Evolutionary conservation across 2,797 vertebrate species (phyloP), one percentile per base, ranked within the genome.

Genomic region (Tauraco hartlaubi): DNA sequence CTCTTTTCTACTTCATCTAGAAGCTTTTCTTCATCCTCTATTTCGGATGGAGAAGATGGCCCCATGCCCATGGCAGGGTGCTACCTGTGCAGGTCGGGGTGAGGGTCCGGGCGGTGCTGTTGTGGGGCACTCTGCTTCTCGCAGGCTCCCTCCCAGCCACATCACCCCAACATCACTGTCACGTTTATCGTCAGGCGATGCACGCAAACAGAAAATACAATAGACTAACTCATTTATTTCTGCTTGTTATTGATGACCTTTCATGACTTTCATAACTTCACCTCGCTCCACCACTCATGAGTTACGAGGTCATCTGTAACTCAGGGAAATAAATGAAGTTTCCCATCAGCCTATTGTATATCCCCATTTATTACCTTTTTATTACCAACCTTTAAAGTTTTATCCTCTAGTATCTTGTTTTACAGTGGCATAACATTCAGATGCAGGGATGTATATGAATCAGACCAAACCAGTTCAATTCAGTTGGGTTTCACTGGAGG

Each of bases 301-400:
- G 58, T 94, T 94, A 95, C 88, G 90, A 75, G 95, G 90, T 96
- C 94, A 95, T 29, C 78, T 0, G 2, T 88, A 95, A 96, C 85
- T 95, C 86, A 83, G 62, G 80, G 88, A 97, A 96, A 95, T 92
- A 95, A 95, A 95, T 78, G 81, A 94, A 94, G 87, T 77, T 78
- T 90, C 90, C 64, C 95, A 93, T 92, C 78, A 88, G 63, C 83
- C 95, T 92, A 94, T 91, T 95, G 91, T 97, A 81, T 94, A 94
- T 85, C 35, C 58, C 73, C 75, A 92, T 92, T 94, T 97, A 96
- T 88, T 91, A 93, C 93, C 80, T 89, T 94, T 96, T 97, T 96
- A 97, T 77, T 69, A 92, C 89, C 94, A 95, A 74, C 95, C 92
- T 94, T 96, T 96, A 93, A 90, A 91, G 43, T 94, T 97, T 96